Evolutionary conservation across 2,797 vertebrate species (phyloP), one percentile per base, ranked within the genome.

Genomic region (Tolypeutes matacus): DNA sequence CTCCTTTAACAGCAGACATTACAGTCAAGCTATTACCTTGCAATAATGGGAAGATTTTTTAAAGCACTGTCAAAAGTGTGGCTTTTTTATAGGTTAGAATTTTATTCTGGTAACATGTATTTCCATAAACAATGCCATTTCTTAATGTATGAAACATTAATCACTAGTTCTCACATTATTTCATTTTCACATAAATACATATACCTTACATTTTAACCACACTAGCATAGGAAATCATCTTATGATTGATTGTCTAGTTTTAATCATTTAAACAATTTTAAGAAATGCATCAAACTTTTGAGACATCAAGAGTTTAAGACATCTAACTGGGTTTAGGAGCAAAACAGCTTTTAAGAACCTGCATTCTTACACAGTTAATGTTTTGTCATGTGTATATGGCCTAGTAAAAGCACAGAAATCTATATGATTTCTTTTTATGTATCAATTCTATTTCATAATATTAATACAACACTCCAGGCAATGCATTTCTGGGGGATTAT

Each of bases 1-100:
- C 49, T 84, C 73, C 94, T 93, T 97, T 93, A 97, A 87, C 85
- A 80, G 91, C 64, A 82, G 84, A 94, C 72, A 93, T 96, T 97
- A 93, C n/a, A 87, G 62, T 91, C 36, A 96, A 92, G 92, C 86
- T 85, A 96, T 94, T 93, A 95, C 87, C 60, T 77, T 91, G 56
- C 0, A 67, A 94, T 91, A 94, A 95, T 92, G 67, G 95, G 96
- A 95, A 78, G 20, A 7, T 9, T 67, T 95, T 94, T 84, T 83
- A 86, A 95, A 95, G 85, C 20, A 56, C 36, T 89, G 70, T 95
- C 70, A 94, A 89, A 94, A 73, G 67, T 83, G 46, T 95, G 72
- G 72, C 29, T 93, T 95, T 94, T 86, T 76, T 64, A 76, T 34
- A 96, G 72, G 84, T 94, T 56, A 34, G 34, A 78, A 64, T 96